Evolutionary conservation across 2,113 vertebrate species (phyloP).

Genomic region (Spheniscus mendiculus): DNA sequence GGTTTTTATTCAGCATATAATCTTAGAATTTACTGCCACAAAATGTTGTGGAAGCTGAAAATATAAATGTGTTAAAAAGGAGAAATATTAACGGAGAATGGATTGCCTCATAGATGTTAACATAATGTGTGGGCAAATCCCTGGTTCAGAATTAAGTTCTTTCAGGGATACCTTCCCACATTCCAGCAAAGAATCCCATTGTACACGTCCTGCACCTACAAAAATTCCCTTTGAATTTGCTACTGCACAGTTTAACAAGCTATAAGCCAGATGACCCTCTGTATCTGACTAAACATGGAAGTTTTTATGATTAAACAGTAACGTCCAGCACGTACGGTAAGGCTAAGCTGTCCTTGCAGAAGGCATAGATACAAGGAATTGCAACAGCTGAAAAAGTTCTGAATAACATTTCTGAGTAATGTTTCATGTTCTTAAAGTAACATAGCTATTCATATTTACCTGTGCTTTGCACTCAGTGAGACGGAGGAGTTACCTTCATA

Average conservation of each 20-base stretch:
- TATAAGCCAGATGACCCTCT: neutral
- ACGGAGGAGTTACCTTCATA: neutral
- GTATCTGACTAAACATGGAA: fast-evolving
- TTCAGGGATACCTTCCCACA: neutral
- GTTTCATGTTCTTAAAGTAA: neutral
- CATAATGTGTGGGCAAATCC: neutral
- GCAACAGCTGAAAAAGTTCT: neutral
- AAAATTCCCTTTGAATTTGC: neutral
- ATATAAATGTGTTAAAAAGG: neutral
- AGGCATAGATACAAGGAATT: neutral
- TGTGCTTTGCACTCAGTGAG: neutral
- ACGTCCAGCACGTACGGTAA: neutral
- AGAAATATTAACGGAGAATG: neutral
- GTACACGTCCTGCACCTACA: fast-evolving
- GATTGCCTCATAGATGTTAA: neutral
- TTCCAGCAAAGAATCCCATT: neutral
- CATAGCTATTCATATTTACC: fast-evolving
- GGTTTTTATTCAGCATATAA: neutral
- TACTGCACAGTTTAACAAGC: neutral
- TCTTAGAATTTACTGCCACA: neutral
- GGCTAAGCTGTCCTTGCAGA: neutral
- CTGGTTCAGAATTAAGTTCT: neutral
- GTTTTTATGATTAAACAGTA: neutral
- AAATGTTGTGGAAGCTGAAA: neutral
- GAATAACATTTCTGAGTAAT: neutral